phyloP scores from a whole-genome alignment of 2,888 invertebrate genomes.

The Cistogaster globosa region DNA sequence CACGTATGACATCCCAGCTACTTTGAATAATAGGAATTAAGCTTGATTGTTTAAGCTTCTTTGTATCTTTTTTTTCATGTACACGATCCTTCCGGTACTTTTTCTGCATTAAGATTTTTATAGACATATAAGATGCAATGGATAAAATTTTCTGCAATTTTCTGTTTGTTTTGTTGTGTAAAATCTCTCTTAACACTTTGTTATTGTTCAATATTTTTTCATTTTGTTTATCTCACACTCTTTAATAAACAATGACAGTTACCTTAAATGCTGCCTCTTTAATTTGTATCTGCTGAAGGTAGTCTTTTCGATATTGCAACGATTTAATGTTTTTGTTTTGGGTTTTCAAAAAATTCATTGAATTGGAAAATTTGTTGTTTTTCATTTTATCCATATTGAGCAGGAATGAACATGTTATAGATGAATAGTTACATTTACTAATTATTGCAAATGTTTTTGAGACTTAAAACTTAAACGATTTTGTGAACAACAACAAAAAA shows the following conservation, averaged over 20 bases:
- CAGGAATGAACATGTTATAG: conserved; percentile 45
- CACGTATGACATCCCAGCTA: no score
- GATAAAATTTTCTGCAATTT: no score
- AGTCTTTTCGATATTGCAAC: conserved; percentile 6
- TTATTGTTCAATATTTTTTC: no score
- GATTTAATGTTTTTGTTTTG: conserved; percentile 32
- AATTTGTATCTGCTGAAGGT: conserved; percentile 15
- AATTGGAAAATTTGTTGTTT: conserved; percentile 61
- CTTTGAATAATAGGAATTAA: no score
- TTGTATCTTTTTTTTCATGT: no score
- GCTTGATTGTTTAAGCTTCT: no score
- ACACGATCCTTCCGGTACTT: no score
- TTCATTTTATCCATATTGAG: conserved; percentile 38
- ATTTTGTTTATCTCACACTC: neutral
- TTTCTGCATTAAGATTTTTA: no score
- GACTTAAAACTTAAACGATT: neutral
- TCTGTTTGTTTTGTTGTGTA: no score
- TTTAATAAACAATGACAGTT: neutral
- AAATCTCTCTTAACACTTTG: no score
- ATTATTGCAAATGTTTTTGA: neutral
- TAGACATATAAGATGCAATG: no score
- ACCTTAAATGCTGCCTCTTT: neutral
- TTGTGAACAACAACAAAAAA: neutral
- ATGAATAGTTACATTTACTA: conserved; percentile 14
- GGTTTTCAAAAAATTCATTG: conserved; percentile 45